A percentile compares a stretch with the other conserved stretches of the same genome.
phyloP scores from a whole-genome alignment of 2,113 vertebrate genomes.

The Chinchilla lanigera region DNA sequence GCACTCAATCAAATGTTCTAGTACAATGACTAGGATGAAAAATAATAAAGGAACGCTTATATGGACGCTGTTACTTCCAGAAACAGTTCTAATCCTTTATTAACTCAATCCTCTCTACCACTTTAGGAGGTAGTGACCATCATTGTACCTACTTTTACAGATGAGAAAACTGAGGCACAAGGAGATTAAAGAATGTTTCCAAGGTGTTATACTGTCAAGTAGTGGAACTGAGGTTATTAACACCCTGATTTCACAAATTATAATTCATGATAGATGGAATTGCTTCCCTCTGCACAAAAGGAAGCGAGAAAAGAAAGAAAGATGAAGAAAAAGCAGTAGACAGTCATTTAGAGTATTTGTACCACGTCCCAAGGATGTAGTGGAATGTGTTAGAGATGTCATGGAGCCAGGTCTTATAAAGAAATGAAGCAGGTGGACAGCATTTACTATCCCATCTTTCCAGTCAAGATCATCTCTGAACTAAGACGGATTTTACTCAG shows the following conservation, averaged over 20 bases:
- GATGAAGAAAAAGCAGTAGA: neutral
- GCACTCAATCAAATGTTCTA: neutral
- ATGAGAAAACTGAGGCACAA: neutral
- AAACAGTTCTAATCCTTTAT: neutral
- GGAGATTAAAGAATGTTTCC: neutral
- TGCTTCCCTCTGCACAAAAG: neutral
- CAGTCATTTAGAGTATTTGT: neutral
- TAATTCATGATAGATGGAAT: neutral
- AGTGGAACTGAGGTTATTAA: neutral
- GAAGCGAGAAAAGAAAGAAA: no score
- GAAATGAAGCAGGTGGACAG: neutral
- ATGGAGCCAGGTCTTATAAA: neutral
- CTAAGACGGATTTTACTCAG: neutral
- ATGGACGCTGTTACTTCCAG: neutral
- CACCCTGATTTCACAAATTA: constrained; percentile 4
- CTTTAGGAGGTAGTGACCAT: neutral
- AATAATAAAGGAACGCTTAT: neutral
- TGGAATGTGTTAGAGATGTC: neutral
- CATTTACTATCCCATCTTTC: neutral
- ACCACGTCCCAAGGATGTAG: neutral
- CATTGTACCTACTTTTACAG: constrained; percentile 2
- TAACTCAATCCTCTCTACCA: neutral
- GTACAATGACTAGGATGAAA: constrained; percentile 8
- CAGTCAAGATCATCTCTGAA: neutral
- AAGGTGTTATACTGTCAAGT: neutral